Evolutionary conservation across 1,140 invertebrate genomes (phyloP).

Genomic region (Leptinotarsa undecemlineata): DNA sequence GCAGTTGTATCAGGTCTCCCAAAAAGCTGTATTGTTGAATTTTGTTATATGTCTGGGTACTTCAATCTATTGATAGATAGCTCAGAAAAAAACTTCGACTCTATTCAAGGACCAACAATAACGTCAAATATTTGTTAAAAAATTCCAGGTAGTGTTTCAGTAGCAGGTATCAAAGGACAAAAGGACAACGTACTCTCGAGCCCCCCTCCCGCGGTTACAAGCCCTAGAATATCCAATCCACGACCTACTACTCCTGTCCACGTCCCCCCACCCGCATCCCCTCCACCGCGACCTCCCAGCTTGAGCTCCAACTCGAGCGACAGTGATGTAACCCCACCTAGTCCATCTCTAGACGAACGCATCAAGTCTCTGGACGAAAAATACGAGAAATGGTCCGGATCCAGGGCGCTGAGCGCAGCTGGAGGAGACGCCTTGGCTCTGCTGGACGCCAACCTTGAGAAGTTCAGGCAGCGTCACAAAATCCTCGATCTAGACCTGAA

Average conservation of each 20-base stretch:
- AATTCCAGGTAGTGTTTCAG: conserved; percentile 49
- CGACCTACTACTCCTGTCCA: conserved; percentile 50
- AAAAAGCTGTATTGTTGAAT: too few relatives aligned
- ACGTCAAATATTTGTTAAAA: too few relatives aligned
- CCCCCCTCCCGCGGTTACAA: conserved; percentile 55
- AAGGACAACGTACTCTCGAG: conserved; percentile 51
- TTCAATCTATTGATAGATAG: too few relatives aligned
- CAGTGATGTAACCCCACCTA: conserved; percentile 61
- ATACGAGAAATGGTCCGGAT: conserved; percentile 86
- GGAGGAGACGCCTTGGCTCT: conserved; percentile 63
- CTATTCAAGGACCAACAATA: too few relatives aligned
- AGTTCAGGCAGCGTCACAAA: conserved; percentile 63
- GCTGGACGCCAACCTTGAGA: conserved; percentile 61
- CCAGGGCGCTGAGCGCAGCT: conserved; percentile 61
- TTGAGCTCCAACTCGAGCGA: conserved; percentile 65
- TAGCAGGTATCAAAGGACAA: conserved; percentile 54
- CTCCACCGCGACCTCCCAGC: conserved; percentile 61
- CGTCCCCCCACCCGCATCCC: conserved; percentile 63
- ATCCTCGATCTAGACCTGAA: conserved; percentile 62
- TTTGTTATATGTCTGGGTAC: too few relatives aligned
- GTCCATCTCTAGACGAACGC: conserved; percentile 80
- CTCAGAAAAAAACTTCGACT: too few relatives aligned
- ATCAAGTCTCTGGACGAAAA: conserved; percentile 86
- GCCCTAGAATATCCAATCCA: conserved; percentile 52
- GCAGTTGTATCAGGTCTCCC: too few relatives aligned